phyloP scores from a whole-genome alignment of 2,888 invertebrate species.

The Drosophila paranaensis region DNA sequence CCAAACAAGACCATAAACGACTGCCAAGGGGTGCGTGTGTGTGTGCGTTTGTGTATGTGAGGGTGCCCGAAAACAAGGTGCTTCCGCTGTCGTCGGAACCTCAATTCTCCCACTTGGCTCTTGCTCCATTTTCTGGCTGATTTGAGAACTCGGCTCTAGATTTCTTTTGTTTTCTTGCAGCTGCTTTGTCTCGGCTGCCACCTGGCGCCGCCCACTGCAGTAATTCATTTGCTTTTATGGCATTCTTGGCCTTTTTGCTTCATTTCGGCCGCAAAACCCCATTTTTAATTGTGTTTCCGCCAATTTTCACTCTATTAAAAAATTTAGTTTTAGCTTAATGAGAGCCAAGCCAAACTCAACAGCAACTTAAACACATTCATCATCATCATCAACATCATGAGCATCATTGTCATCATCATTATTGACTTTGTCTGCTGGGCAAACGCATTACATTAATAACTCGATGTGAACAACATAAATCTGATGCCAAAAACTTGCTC shows the following conservation, averaged over 20 bases:
- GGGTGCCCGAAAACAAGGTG: conserved; percentile 62
- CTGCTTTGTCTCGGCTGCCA: conserved; percentile 33
- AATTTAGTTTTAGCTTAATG: conserved; percentile 58
- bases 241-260: conserved; percentile 8
- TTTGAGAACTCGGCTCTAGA: conserved; percentile 57
- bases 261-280: conserved; percentile 33
- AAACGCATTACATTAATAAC: conserved; percentile 77
- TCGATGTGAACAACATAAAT: conserved; percentile 56
- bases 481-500: conserved; percentile 37
- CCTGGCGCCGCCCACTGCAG: conserved; percentile 23
- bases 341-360: conserved; percentile 13
- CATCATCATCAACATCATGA: conserved; percentile 23
- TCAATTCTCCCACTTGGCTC: conserved; percentile 16
- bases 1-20: conserved; percentile 40
- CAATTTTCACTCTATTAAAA: conserved; percentile 77
- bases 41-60: not conserved
- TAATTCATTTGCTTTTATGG: conserved; percentile 38
- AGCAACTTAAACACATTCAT: conserved; percentile 24
- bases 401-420: conserved; percentile 15
- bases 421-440: conserved; percentile 31
- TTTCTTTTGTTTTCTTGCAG: conserved; percentile 52
- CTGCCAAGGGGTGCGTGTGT: not conserved
- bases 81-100: conserved; percentile 50
- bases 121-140: conserved; percentile 57
- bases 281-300: conserved; percentile 77